These are phyloP conservation scores for Heliconius erato DNA, from an alignment of 2,888 invertebrate genomes.

Conservation along the genomic window DNA sequence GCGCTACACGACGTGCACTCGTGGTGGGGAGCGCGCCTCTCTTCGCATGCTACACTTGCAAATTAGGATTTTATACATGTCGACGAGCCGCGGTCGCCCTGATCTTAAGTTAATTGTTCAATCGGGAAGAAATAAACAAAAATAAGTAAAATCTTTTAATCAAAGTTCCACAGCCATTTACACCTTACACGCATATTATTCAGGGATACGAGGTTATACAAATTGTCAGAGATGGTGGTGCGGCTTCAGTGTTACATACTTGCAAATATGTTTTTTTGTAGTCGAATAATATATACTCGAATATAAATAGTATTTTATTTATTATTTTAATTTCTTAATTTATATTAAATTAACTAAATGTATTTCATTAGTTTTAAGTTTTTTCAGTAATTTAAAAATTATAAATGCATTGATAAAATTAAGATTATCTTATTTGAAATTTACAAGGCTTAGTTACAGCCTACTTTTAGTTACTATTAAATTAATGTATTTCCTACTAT, in stretches of 20 bases:
- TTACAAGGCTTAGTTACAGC: background rate
- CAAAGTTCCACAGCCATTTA: background rate
- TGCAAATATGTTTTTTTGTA: background rate
- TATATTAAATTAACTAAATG: background rate
- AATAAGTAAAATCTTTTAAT: background rate
- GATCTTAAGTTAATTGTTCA: background rate
- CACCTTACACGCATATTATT: background rate
- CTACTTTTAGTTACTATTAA: background rate
- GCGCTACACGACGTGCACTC: slow-evolving; percentile 90
- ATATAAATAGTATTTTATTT: background rate
- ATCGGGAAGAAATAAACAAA: background rate
- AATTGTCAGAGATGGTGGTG: background rate
- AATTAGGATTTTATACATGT: background rate
- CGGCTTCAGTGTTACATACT: background rate
- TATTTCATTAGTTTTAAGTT: background rate
- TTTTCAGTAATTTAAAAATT: background rate
- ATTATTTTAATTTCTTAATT: background rate
- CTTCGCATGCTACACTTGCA: slow-evolving; percentile 44
- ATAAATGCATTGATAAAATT: background rate
- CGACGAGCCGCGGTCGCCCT: background rate
- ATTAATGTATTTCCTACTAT: background rate
- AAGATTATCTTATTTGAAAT: too few relatives aligned
- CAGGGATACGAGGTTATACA: background rate
- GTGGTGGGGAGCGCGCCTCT: slow-evolving; percentile 94
- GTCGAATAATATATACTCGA: background rate